These are phyloP conservation scores for Halcyon senegalensis DNA, from an alignment of 2,113 vertebrate genomes.

Conservation along the genomic window DNA sequence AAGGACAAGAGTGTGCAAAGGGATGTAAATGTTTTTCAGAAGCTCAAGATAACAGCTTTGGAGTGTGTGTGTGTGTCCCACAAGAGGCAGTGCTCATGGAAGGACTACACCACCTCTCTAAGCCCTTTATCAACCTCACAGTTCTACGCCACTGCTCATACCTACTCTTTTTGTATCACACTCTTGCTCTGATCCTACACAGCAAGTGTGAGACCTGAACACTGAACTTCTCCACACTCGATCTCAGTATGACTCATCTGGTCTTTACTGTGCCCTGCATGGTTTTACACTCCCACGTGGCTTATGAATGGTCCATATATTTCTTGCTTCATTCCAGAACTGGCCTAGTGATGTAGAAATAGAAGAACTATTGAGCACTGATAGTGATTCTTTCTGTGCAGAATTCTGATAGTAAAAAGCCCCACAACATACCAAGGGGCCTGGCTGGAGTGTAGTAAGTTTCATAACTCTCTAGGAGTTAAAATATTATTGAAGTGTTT, in stretches of 20 bases:
- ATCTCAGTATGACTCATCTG: background rate
- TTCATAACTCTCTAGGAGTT: background rate
- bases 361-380: background rate
- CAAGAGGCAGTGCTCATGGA: background rate
- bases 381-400: rapidly evolving
- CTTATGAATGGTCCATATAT: background rate
- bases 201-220: background rate
- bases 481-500: background rate
- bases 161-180: background rate
- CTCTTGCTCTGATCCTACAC: background rate
- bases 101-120: background rate
- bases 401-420: background rate
- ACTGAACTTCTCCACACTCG: background rate
- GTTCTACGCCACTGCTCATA: background rate
- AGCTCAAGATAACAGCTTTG: background rate
- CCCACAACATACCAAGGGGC: background rate
- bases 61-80: background rate
- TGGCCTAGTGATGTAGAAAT: background rate
- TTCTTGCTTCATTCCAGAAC: background rate
- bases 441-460: background rate
- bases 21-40: background rate
- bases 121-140: background rate
- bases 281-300: background rate
- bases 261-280: background rate
- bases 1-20: background rate